Conservation (phyloP, 2,888 invertebrate genomes). For the Calameuta pallipes region DNA sequence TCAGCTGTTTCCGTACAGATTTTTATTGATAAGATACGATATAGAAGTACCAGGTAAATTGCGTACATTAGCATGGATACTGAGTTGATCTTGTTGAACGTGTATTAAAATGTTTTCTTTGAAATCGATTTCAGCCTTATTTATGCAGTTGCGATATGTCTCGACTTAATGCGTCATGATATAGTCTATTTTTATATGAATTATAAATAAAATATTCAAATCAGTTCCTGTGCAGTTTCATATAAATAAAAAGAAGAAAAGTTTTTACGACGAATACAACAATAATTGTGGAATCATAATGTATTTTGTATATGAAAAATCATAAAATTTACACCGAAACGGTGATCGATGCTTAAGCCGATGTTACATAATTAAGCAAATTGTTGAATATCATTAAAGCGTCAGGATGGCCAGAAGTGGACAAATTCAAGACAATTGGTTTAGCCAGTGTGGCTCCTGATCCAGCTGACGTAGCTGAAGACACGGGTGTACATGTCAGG, state of each 20-base stretch:
- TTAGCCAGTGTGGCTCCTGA: constrained; percentile 13
- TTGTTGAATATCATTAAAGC: background rate
- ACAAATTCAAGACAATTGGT: background rate
- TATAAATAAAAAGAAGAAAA: background rate
- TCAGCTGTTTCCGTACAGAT: background rate
- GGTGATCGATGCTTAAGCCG: background rate
- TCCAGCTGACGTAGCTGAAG: constrained; percentile 23
- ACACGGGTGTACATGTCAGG: constrained; percentile 27
- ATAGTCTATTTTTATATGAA: background rate
- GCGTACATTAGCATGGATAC: background rate
- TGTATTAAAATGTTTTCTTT: background rate
- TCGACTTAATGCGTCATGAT: background rate
- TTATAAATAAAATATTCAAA: too few species aligned
- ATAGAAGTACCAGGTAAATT: background rate
- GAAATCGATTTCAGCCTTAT: background rate
- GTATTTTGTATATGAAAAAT: too few species aligned
- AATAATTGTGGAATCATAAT: too few species aligned
- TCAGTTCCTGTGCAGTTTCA: too few species aligned
- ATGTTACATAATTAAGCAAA: background rate
- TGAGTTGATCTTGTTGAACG: background rate
- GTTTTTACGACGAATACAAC: too few species aligned
- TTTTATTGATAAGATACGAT: background rate
- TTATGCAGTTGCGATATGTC: background rate
- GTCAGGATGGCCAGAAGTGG: background rate
- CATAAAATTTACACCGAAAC: background rate